phyloP scores from a whole-genome alignment of 30 jellyfish, hydroid and myxozoan genomes.

The Hydractinia symbiolongicarpus region DNA sequence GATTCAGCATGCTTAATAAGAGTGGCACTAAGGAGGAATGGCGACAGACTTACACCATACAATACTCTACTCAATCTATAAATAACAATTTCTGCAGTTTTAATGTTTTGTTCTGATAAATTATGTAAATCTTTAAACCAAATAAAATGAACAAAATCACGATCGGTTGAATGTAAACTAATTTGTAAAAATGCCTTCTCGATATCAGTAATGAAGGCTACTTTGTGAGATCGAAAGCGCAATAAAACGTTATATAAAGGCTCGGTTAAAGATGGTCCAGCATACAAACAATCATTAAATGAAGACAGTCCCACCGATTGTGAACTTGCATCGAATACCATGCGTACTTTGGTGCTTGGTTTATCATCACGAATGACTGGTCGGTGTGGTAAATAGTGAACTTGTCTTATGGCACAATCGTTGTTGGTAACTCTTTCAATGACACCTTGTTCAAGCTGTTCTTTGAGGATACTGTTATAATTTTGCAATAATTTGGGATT shows the following conservation, averaged over 20 bases:
- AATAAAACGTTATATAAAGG: slow-evolving; percentile 38
- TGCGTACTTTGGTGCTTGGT: slow-evolving; percentile 53
- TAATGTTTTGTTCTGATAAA: not conserved
- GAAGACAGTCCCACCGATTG: slow-evolving; percentile 7
- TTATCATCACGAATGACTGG: slow-evolving; percentile 52
- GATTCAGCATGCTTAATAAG: no score
- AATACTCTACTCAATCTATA: slow-evolving; percentile 52
- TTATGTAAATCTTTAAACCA: slow-evolving; percentile 35
- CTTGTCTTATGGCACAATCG: slow-evolving; percentile 32
- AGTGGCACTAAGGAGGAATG: no score
- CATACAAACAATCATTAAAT: slow-evolving; percentile 39
- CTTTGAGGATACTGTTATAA: slow-evolving; percentile 33
- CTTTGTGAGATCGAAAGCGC: slow-evolving; percentile 32
- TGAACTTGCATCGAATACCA: slow-evolving; percentile 59
- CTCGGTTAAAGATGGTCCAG: slow-evolving; percentile 40
- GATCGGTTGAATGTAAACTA: slow-evolving; percentile 26
- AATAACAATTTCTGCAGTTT: slow-evolving; percentile 4
- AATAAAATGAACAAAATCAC: slow-evolving; percentile 48
- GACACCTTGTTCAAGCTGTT: slow-evolving; percentile 35
- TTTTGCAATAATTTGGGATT: slow-evolving; percentile 22
- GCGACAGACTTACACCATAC: slow-evolving; percentile 26
- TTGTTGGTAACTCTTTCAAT: slow-evolving; percentile 39
- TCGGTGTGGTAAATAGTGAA: slow-evolving; percentile 49
- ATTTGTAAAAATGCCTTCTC: slow-evolving; percentile 55
- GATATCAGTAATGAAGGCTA: slow-evolving; percentile 54